Evolutionary conservation across 2,797 vertebrate genomes (phyloP), one percentile per base, ranked within the genome.

Genomic region (Clangula hyemalis): DNA sequence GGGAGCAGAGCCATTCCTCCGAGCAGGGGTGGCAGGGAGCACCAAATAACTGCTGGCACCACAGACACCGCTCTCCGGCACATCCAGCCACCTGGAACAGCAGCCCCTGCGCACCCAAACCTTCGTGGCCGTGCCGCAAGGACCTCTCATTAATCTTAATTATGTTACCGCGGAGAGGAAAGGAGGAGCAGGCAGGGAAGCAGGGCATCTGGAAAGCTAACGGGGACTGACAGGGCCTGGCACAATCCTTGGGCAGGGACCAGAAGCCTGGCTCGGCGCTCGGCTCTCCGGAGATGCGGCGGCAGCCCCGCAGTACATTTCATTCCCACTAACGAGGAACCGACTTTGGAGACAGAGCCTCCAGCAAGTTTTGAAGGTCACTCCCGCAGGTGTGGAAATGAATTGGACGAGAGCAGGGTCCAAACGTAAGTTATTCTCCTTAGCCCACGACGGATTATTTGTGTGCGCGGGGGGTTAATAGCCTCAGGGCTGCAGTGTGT

Each of bases 341-440:
- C 1, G 54, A 49, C 92, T 85, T 66, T 36, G 8, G 82, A 80
- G 90, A 58, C 90, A 82, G 77, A 93, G 96, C 94, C 92, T 65
- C 53, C 8, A 87, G 97, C 96, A 61, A 78, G 77, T 75, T 39
- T 54, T 74, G 96, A 70, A 94, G 92, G 93, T 96, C 91, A 45
- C 54, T 89, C 71, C 94, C 10, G 18, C 94, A 95, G 93, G 86
- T 73, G 88, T 86, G 93, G 79, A 49, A 88, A 94, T 58, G 89
- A 88, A 38, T 73, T 39, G 87, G 89, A 65, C 90, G 12, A 32
- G 38, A 86, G 8, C 86, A 24, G 77, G 75, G 64, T 78, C 78
- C 82, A 74, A 27, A 62, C 75, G 2, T 28, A 57, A 80, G 68
- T 54, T 65, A 25, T 70, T 60, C 89, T 86, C n/a, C 57, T 79